Conservation (phyloP, 2,888 invertebrate species). For the Watsonalla cultraria region DNA sequence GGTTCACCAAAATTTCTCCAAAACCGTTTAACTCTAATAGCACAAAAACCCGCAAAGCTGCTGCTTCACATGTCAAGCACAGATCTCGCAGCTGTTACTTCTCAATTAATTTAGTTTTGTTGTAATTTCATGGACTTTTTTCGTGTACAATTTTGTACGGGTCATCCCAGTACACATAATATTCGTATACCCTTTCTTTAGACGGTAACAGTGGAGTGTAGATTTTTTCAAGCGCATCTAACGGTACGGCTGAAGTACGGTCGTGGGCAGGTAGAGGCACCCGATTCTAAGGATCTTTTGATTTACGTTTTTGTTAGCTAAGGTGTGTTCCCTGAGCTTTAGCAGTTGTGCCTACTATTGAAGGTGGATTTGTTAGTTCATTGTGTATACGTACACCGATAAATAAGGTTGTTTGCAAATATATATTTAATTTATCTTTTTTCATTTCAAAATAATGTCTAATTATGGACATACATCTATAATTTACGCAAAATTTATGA, state of each 20-base stretch:
- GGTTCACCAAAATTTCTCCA: slow-evolving; percentile 29
- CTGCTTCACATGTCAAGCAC: slow-evolving; percentile 25
- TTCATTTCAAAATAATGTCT: too few relatives aligned
- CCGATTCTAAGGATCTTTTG: slow-evolving; percentile 34
- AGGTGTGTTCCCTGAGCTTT: slow-evolving; percentile 19
- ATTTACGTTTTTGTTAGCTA: slow-evolving; percentile 40
- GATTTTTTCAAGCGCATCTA: slow-evolving; percentile 36
- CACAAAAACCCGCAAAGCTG: slow-evolving; percentile 5
- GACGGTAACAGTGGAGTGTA: slow-evolving; percentile 32
- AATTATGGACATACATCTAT: too few relatives aligned
- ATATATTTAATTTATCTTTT: too few relatives aligned
- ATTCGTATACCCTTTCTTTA: slow-evolving; percentile 47
- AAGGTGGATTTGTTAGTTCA: background rate
- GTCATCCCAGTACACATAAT: slow-evolving; percentile 30
- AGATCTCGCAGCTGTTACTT: slow-evolving; percentile 38
- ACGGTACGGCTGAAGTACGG: slow-evolving; percentile 41
- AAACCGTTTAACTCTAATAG: slow-evolving; percentile 19
- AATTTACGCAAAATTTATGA: too few relatives aligned
- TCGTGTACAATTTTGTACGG: slow-evolving; percentile 30
- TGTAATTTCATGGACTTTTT: slow-evolving; percentile 43
- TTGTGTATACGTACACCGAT: background rate
- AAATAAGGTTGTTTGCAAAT: too few relatives aligned
- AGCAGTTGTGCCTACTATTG: slow-evolving; percentile 2
- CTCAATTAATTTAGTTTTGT: slow-evolving; percentile 2
- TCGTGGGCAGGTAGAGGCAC: slow-evolving; percentile 51